Base-by-base conservation (phyloP, 2,797 vertebrate species). In the Neopelma chrysocephalum region DNA sequence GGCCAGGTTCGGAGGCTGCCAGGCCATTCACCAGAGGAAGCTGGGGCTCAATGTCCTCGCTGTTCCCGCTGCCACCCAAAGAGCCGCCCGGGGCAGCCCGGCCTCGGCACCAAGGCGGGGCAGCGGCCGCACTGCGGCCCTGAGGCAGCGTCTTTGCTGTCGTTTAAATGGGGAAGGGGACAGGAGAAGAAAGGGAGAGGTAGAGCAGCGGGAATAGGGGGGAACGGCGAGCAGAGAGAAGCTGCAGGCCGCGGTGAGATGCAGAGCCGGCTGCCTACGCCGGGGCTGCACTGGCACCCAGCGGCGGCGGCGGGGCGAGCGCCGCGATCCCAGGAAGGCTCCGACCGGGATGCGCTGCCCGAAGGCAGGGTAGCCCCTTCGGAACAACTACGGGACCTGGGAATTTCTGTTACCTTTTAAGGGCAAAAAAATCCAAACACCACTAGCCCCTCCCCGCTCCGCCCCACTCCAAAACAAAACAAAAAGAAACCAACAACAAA, bases 201-300 rank as follows among this genome's bases (percentile, higher is more conserved):
- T 9, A 58, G 81, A 69, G 73, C 23, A 71, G 60, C 12, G 4
- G 29, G 38, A 21, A 4, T 0, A 9, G 12, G 2, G 22, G 34
- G 6, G 21, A 26, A 60, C 93, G 58, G 75, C 51, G 64, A 42
- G 36, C 10, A 23, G 71, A 79, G 86, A 48, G 38, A 47, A 32
- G 71, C 66, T 4, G 31, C 16, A 2, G 53, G 17, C 47, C 34
- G 54, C n/a, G 0, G 23, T 15, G 25, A 11, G 61, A 8, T 31
- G 61, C 26, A 1, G 29, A 12, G 58, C 32, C 13, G 69, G 69
- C 53, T 40, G 56, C 38, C 19, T 47, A 3, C 5, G 66, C 71
- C 45, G 58, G 17, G 57, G 36, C 51, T 89, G 92, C 84, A 97
- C 93, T 97, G 97, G 82, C 98, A 98, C 97, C 97, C 97, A 96